Evolutionary conservation across 2,888 invertebrate species (phyloP).

Genomic region (Agrochola litura): DNA sequence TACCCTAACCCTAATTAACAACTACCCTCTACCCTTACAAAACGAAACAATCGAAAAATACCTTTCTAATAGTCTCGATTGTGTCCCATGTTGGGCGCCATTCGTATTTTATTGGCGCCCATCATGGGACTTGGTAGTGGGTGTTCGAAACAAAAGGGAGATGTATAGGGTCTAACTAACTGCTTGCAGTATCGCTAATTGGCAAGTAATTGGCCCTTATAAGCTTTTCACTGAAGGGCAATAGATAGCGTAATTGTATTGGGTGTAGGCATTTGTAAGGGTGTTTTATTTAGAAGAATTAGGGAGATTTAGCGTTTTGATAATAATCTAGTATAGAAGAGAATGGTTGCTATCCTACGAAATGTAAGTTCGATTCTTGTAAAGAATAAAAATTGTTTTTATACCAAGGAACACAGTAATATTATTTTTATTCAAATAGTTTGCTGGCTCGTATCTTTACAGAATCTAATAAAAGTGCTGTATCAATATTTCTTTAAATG

Average conservation of each 20-base stretch:
- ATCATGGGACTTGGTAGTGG: constrained; percentile 19
- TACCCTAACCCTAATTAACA: constrained; percentile 37
- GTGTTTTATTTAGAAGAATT: constrained; percentile 15
- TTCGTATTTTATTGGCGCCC: constrained; percentile 51
- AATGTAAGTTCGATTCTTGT: neutral
- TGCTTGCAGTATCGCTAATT: constrained; percentile 67
- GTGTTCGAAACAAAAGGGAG: constrained; percentile 49
- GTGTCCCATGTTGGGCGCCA: constrained; percentile 50
- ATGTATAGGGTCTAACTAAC: constrained; percentile 59
- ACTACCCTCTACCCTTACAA: constrained; percentile 31
- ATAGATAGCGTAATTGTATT: constrained; percentile 62
- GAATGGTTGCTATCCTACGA: neutral
- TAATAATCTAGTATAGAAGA: neutral
- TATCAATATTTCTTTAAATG: constrained; percentile 2
- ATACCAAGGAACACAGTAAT: too few species aligned
- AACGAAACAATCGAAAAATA: constrained; percentile 57
- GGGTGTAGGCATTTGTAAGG: constrained; percentile 29
- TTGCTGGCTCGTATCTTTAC: neutral
- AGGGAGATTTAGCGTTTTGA: neutral
- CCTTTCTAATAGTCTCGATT: constrained; percentile 43
- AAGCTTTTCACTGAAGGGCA: constrained; percentile 57
- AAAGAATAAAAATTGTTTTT: neutral
- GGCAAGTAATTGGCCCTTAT: constrained; percentile 63
- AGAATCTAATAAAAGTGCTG: constrained; percentile 5
- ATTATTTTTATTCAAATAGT: too few species aligned